Conservation (phyloP, 30 jellyfish, hydroid and myxozoan species). For the Aurelia aurita complex sp. Pacific region DNA sequence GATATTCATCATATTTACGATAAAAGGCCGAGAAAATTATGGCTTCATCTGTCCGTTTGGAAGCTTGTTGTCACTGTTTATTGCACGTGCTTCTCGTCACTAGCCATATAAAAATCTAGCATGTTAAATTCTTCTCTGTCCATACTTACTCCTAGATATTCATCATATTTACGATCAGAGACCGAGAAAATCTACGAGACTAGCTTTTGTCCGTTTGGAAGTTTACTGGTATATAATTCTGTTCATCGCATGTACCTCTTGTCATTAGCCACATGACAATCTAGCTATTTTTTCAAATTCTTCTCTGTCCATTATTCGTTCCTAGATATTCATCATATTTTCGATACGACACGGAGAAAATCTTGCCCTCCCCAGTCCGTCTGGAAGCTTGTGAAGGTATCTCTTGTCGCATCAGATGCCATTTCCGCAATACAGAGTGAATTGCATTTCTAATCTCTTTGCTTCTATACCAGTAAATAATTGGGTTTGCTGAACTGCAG, state of each 20-base stretch:
- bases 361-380: conserved; percentile 22
- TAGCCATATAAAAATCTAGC: neutral
- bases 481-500: conserved; percentile 63
- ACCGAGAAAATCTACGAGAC: too few relatives aligned
- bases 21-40: too few relatives aligned
- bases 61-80: too few relatives aligned
- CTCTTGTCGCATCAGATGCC: conserved; percentile 28
- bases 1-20: too few relatives aligned
- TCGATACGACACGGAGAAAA: conserved; percentile 17
- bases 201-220: too few relatives aligned
- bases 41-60: too few relatives aligned
- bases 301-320: neutral
- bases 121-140: neutral
- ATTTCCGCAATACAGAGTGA: conserved; percentile 36
- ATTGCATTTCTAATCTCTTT: conserved; percentile 55
- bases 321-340: too few relatives aligned
- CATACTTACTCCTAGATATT: neutral
- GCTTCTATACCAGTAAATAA: conserved; percentile 70
- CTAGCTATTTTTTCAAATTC: neutral
- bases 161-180: too few relatives aligned
- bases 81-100: too few relatives aligned
- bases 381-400: conserved; percentile 32
- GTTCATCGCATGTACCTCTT: too few relatives aligned
- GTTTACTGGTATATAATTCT: too few relatives aligned
- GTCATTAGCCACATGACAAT: too few relatives aligned